Evolutionary conservation across 2,113 vertebrate genomes (phyloP).

Genomic region (Neofelis nebulosa): DNA sequence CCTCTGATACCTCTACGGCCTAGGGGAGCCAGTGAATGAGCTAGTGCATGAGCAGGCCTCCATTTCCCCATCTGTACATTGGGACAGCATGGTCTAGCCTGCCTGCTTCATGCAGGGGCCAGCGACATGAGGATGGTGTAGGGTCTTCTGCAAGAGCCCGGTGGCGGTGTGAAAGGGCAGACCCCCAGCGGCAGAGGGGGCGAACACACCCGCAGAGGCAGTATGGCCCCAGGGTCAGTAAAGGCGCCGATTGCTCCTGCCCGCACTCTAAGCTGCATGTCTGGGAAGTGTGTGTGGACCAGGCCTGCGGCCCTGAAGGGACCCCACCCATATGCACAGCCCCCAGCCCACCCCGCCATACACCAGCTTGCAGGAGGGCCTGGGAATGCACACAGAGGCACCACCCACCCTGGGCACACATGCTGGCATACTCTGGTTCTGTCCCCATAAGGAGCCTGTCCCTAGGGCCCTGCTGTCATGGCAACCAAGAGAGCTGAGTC

Average conservation of each 20-base stretch:
- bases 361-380: background rate
- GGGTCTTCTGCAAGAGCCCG: background rate
- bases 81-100: background rate
- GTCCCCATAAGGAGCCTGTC: conserved; percentile 23
- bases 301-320: background rate
- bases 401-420: background rate
- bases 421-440: background rate
- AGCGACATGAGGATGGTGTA: background rate
- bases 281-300: background rate
- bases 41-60: background rate
- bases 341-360: background rate
- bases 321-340: background rate
- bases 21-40: background rate
- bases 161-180: background rate
- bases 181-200: background rate
- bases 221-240: background rate
- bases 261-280: background rate
- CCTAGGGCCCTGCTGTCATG: conserved; percentile 47
- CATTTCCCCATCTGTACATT: background rate
- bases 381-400: rapidly evolving
- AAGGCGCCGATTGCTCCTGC: background rate
- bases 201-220: background rate
- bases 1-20: background rate
- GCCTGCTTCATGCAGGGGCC: background rate
- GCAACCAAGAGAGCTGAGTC: conserved; percentile 12